Evolutionary conservation across 1,140 invertebrate species (phyloP), one percentile per base, ranked within the genome.

Genomic region (Pentalonia nigronervosa): DNA sequence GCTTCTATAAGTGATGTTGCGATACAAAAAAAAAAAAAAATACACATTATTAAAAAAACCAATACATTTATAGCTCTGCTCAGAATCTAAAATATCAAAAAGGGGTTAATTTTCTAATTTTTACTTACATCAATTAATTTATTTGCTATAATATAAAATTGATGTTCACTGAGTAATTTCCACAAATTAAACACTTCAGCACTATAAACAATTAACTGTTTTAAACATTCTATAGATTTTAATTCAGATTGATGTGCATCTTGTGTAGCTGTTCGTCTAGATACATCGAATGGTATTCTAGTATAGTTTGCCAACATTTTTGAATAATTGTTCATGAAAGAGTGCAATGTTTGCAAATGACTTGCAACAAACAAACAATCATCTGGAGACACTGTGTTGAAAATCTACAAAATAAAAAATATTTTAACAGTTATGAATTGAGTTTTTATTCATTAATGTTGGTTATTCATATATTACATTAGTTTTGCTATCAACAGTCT

Each of bases 141-240:
- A 9, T 95, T 94, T 17, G 95, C 97, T 87, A 99, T 96, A 48
- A 97, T 96, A 95, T 99, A 97, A 95, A 99, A 97, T 95, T 99
- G 97, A 95, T 99, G 98, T 95, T 99, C 98, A 94, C 97, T 98
- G 0, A 99, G 95, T 81, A 99, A 97, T 95, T 98, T 98, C 98
- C 98, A 99, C n/a, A 99, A 95, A 50, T 97, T 98, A 76, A 99
- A 95, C 94, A 99, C 97, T 96, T 99, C 98, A 94, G 97, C 97
- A 7, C 97, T 96, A 95, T 98, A 97, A 93, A 96, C 96, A 47
- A 99, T 96, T 94, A 99, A 97, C 67, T 97, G 96, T 95, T 97
- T 97, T 2, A 99, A 95, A 36, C 97, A 96, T 93, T 97, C 96
- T 47, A 99, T 95, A 0, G 98, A 98, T 94, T 97, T 96, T 7